Percentiles rank a stretch among this genome's conserved stretches.
phyloP scores from a whole-genome alignment of 1,140 invertebrate genomes.

The Drosophila nebulosa region DNA sequence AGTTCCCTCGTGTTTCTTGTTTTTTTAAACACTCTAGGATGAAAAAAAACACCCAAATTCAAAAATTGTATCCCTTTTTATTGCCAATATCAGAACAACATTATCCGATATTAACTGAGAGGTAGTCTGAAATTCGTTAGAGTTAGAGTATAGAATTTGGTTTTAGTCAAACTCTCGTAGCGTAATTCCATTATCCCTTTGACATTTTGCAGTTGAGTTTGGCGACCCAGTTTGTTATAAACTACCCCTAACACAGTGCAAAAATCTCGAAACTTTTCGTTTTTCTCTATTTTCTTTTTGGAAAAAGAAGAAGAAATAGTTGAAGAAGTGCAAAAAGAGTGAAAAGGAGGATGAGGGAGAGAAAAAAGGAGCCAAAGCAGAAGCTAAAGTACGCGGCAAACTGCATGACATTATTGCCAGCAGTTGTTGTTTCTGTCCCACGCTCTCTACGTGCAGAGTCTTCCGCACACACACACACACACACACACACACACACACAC shows the following conservation, averaged over 20 bases:
- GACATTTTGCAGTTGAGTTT: constrained; percentile 64
- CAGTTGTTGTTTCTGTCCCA: constrained; percentile 36
- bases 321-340: constrained; percentile 6
- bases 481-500: constrained; percentile 20
- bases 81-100: too few relatives aligned
- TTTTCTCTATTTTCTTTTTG: constrained; percentile 8
- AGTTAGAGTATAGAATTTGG: constrained; percentile 1
- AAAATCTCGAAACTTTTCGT: constrained; percentile 48
- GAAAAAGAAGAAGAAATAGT: constrained; percentile 19
- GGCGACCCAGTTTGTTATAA: constrained; percentile 53
- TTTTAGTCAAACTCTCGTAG: constrained; percentile 31
- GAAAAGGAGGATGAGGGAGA: constrained; percentile 4
- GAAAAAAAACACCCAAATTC: too few relatives aligned
- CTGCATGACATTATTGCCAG: constrained; percentile 71
- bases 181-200: constrained; percentile 68
- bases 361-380: constrained; percentile 7
- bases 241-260: constrained; percentile 33
- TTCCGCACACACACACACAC: constrained; percentile 24
- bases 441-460: constrained; percentile 50
- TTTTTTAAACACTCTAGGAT: too few relatives aligned
- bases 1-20: too few relatives aligned
- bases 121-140: neutral
- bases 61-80: too few relatives aligned
- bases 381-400: constrained; percentile 54
- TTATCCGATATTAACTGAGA: neutral